Conservation (phyloP, 2,888 invertebrate genomes). For the Eudiplozoon nipponicum region DNA sequence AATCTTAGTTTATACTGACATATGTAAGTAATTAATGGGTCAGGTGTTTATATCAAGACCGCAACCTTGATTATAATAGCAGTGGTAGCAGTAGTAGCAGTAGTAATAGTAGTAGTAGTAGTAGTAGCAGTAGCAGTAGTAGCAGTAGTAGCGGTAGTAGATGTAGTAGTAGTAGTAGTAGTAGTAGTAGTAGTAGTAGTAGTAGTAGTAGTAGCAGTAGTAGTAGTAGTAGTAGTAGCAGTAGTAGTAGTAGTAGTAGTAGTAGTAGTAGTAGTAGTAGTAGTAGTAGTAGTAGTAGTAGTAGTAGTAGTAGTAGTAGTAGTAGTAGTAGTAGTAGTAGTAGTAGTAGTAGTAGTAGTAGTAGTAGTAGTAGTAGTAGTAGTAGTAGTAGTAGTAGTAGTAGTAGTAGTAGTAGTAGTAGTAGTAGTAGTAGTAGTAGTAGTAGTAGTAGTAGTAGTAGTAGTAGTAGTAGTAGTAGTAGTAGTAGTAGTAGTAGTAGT, state of each 20-base stretch:
- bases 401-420: conserved; percentile 4
- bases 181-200: conserved; percentile 1
- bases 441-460: neutral
- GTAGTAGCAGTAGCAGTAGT: conserved; percentile 9
- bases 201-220: conserved; percentile 5
- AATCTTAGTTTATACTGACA: too few relatives aligned
- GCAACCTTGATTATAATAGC: too few relatives aligned
- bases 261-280: conserved; percentile 10
- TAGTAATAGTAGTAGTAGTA: conserved; percentile 2
- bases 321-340: conserved; percentile 11
- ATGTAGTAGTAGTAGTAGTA: conserved; percentile 7
- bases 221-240: conserved; percentile 4
- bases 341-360: conserved; percentile 11
- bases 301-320: conserved; percentile 11
- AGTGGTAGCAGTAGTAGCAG: neutral
- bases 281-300: conserved; percentile 10
- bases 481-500: neutral
- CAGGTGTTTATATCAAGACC: too few relatives aligned
- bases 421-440: neutral
- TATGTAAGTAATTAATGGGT: too few relatives aligned
- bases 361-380: conserved; percentile 12
- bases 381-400: conserved; percentile 1
- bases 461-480: neutral
- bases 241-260: conserved; percentile 11
- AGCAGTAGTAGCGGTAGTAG: too few relatives aligned